Percentiles rank a stretch among this genome's conserved stretches.
Conservation (phyloP, 2,888 invertebrate species). For the Pseudococcus jackbeardsleyi region DNA sequence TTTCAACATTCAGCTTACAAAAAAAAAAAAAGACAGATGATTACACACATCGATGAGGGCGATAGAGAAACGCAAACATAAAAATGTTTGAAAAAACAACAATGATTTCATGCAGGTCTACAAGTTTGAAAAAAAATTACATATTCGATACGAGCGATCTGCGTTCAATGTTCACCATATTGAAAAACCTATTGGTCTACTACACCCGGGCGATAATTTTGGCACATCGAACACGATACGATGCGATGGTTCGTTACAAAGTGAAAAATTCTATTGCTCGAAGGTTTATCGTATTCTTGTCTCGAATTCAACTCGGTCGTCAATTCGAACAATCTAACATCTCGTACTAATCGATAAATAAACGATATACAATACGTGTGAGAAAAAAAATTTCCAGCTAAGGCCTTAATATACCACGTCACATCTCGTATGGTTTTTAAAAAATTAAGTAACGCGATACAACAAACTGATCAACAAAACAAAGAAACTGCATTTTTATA, state of each 20-base stretch:
- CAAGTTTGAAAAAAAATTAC: background rate
- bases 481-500: conserved; percentile 64
- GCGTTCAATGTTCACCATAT: background rate
- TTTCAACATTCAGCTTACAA: background rate
- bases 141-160: background rate
- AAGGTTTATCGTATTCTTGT: background rate
- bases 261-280: background rate
- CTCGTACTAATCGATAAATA: background rate
- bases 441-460: conserved; percentile 59
- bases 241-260: background rate
- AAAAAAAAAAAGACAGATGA: conserved; percentile 18
- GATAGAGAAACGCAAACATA: conserved; percentile 19
- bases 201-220: background rate
- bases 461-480: conserved; percentile 58
- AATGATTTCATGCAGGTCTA: conserved; percentile 35
- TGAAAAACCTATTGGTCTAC: background rate
- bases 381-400: conserved; percentile 45
- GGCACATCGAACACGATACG: background rate
- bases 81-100: background rate
- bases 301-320: background rate
- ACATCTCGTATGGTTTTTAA: background rate
- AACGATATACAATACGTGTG: conserved; percentile 63
- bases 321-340: background rate
- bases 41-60: conserved; percentile 33
- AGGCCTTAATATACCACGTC: conserved; percentile 6